phyloP scores from a whole-genome alignment of 2,797 vertebrate genomes.

The Paedocypris micromegethes region DNA sequence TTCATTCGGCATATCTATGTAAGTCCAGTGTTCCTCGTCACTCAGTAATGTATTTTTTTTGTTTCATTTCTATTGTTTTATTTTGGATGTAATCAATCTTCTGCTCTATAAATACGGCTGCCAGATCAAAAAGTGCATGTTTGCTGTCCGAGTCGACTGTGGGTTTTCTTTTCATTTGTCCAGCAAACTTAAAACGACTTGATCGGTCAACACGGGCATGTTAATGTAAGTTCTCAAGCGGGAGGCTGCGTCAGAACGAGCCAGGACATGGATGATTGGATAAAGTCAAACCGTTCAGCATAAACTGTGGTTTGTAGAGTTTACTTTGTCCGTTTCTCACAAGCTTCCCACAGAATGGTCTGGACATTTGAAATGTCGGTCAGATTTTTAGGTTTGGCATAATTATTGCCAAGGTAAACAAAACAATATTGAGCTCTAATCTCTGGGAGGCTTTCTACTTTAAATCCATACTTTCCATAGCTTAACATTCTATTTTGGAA shows the following conservation, averaged over 20 bases:
- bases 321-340: constrained; percentile 16
- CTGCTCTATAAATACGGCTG: constrained; percentile 6
- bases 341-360: not conserved
- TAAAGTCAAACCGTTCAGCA: constrained; percentile 16
- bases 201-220: constrained; percentile 11
- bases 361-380: not conserved
- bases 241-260: constrained; percentile 3
- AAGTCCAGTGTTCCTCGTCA: constrained; percentile 5
- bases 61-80: constrained; percentile 15
- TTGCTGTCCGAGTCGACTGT: not conserved
- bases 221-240: constrained; percentile 16
- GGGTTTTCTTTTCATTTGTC: constrained; percentile 8
- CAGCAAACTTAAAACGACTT: constrained; percentile 9
- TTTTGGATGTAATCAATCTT: constrained; percentile 19
- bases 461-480: too few species aligned
- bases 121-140: constrained; percentile 17
- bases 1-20: not conserved
- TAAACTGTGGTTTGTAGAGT: constrained; percentile 9
- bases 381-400: too few species aligned
- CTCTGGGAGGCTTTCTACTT: too few species aligned
- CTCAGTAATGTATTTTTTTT: constrained; percentile 23
- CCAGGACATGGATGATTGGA: constrained; percentile 7
- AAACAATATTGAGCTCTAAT: too few species aligned
- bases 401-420: too few species aligned
- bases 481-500: too few species aligned